phyloP scores from a whole-genome alignment of 92 coral and sea anemone genomes.

The Phymanthus crucifer region DNA sequence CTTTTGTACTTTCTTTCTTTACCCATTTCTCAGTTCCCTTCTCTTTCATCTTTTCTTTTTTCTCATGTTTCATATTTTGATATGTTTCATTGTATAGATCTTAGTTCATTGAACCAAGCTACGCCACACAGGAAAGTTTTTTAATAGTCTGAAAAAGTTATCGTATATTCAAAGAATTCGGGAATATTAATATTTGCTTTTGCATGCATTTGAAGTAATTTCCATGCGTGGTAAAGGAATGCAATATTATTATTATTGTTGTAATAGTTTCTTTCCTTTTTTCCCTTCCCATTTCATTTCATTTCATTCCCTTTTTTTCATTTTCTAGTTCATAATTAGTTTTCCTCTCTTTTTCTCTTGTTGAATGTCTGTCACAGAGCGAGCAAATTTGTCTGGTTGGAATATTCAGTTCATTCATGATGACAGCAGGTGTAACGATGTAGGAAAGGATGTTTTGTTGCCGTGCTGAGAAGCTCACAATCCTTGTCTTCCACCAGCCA shows the following conservation, averaged over 20 bases:
- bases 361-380: not conserved
- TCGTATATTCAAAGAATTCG: no score
- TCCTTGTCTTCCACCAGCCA: slow-evolving; percentile 3
- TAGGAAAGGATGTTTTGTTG: slow-evolving; percentile 6
- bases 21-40: not conserved
- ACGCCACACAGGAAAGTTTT: no score
- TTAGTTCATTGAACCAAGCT: no score
- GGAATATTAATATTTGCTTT: no score
- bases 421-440: slow-evolving; percentile 12
- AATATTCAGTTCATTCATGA: not conserved
- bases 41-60: not conserved
- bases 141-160: no score
- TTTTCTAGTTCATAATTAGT: not conserved
- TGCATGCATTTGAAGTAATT: not conserved
- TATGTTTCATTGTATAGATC: not conserved
- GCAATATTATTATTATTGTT: not conserved
- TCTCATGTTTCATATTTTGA: not conserved
- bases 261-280: not conserved
- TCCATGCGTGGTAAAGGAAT: not conserved
- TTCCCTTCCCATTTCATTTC: not conserved
- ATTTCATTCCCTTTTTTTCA: not conserved
- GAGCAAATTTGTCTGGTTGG: not conserved
- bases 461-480: slow-evolving; percentile 10
- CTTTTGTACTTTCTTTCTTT: slow-evolving; percentile 9
- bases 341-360: not conserved